Base-by-base conservation (phyloP, 2,888 invertebrate genomes). In the Lordiphosa andalusiaca region DNA sequence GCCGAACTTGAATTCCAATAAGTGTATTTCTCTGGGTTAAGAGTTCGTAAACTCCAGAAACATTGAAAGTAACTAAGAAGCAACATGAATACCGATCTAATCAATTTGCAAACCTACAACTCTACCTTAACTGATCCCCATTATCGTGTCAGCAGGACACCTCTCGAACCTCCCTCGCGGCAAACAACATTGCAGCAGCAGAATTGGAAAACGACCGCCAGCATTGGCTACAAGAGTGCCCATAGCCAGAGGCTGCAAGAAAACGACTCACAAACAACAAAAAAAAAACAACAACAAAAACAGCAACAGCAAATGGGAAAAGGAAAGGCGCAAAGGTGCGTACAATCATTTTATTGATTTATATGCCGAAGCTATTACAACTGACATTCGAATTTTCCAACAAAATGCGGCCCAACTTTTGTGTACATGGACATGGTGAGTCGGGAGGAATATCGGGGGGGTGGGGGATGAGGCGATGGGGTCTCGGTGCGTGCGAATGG, bases 301-400 rank as follows among this genome's bases (percentile, higher is more conserved):
- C 39, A 25, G 51, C 30, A 23, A 48, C 33, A 35, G 54, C 33
- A 39, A 42, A 35, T 39, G 36, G 25, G 13, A 39, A 41, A 51
- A 41, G 37, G 46, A 16, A 53, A 62, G 61, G 71, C 73, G 69
- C 70, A 77, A 82, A 82, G 81, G 81, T 82, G 84, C 81, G 84
- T 82, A 84, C 84, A 84, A 82, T 82, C 80, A 82, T 85, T 85
- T 85, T 86, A 86, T 86, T 86, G 86, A 86, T 86, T 87, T 86
- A 86, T 87, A 85, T 87, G 86, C 85, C 84, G 75, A 87, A 83
- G 83, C 78, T 84, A 86, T 87, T 85, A 85, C 85, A 85, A 85
- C 83, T 85, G 86, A 81, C 86, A 84, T 86, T 75, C 82, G 78
- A 84, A 72, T 83, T 78, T 78, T 82, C 76, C 75, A 76, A 74